Evolutionary conservation across 64 coral and sea anemone genomes (phyloP).

Genomic region (Dendrophyllia cribrosa): DNA sequence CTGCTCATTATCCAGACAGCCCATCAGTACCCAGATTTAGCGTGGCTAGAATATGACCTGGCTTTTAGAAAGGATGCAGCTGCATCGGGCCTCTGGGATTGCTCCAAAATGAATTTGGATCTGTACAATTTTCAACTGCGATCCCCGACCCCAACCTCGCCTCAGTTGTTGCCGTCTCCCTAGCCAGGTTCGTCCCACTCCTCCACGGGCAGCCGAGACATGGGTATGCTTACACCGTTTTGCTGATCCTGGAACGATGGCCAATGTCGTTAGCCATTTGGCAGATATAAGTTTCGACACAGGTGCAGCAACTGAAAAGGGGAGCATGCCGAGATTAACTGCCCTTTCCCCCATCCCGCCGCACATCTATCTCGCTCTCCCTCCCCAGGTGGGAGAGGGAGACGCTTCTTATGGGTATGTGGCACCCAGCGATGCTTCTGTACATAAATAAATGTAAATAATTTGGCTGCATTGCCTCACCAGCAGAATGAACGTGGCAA

Average conservation of each 20-base stretch:
- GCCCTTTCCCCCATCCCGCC: not conserved
- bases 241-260: not conserved
- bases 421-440: not conserved
- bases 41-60: too few relatives aligned
- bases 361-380: not conserved
- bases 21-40: too few relatives aligned
- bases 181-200: not conserved
- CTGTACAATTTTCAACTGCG: conserved; percentile 16
- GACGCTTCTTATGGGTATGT: not conserved
- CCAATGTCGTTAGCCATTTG: not conserved
- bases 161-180: not conserved
- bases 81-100: too few relatives aligned
- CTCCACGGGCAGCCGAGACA: not conserved
- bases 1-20: too few relatives aligned
- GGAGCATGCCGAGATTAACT: not conserved
- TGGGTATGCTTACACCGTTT: not conserved
- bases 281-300: not conserved
- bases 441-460: conserved; percentile 20
- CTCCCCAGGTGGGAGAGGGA: not conserved
- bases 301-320: not conserved
- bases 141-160: not conserved
- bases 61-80: too few relatives aligned
- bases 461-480: not conserved
- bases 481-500: not conserved
- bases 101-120: not conserved